Conservation (phyloP, 2,797 vertebrate species). For the Tenualosa ilisha region DNA sequence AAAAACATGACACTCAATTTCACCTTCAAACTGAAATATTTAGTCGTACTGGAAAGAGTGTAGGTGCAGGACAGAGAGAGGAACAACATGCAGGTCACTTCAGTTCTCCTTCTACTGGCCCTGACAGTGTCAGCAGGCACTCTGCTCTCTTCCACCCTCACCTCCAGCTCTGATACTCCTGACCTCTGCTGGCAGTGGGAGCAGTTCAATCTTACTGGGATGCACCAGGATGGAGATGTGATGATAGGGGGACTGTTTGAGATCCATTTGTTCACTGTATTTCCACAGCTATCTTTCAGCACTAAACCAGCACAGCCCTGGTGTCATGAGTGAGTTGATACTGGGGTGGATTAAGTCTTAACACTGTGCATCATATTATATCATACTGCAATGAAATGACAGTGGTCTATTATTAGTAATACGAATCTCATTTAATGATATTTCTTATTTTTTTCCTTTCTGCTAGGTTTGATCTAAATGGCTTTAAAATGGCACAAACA, state of each 20-base stretch:
- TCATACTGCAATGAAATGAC: too few species aligned
- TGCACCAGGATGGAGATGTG: too few species aligned
- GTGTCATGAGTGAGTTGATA: constrained; percentile 54
- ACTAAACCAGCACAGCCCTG: constrained; percentile 59
- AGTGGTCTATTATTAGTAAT: too few species aligned
- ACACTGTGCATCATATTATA: neutral
- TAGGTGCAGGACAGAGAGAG: neutral
- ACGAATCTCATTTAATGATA: neutral
- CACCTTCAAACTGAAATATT: neutral
- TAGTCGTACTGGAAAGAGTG: neutral
- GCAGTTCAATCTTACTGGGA: constrained; percentile 14
- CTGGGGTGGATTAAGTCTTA: neutral
- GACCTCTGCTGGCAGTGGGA: too few species aligned
- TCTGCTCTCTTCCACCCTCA: neutral
- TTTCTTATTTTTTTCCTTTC: neutral
- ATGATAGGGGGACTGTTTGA: too few species aligned
- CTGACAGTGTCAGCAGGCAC: constrained; percentile 32
- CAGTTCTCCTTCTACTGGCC: constrained; percentile 36
- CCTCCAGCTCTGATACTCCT: too few species aligned
- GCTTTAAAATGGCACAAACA: constrained; percentile 58
- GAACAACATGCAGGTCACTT: constrained; percentile 47
- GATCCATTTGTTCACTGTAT: too few species aligned
- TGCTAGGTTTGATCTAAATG: constrained; percentile 58
- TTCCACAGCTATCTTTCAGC: constrained; percentile 47
- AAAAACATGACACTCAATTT: neutral